Percentiles rank a stretch among this genome's conserved stretches.
Evolutionary conservation across 2,888 invertebrate genomes (phyloP).

Genomic region (Epirrhoe alternata): DNA sequence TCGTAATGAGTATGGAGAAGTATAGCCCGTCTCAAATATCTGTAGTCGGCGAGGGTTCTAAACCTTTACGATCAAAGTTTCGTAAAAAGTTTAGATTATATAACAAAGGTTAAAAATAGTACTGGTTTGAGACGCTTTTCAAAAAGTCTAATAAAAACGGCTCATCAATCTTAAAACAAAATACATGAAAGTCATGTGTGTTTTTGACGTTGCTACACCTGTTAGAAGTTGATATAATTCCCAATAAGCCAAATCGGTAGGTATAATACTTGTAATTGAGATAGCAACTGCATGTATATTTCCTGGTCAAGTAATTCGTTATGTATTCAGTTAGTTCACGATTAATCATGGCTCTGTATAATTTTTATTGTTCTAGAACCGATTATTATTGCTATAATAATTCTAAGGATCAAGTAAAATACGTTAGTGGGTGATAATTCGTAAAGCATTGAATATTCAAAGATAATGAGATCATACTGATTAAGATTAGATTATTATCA

Average conservation of each 20-base stretch:
- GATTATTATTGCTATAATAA: slow-evolving; percentile 13
- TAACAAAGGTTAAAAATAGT: too few relatives aligned
- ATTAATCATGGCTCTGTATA: slow-evolving; percentile 34
- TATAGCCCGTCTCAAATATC: too few relatives aligned
- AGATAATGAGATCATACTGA: not conserved
- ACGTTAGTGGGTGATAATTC: slow-evolving; percentile 2
- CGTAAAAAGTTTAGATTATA: too few relatives aligned
- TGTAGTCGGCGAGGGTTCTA: too few relatives aligned
- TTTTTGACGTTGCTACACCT: too few relatives aligned
- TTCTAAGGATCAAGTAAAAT: slow-evolving; percentile 13
- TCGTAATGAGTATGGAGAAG: too few relatives aligned
- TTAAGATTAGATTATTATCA: too few relatives aligned
- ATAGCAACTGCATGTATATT: slow-evolving; percentile 20
- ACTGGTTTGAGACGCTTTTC: too few relatives aligned
- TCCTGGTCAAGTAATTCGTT: slow-evolving; percentile 24
- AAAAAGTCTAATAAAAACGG: too few relatives aligned
- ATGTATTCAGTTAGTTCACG: slow-evolving; percentile 24
- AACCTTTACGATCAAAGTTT: too few relatives aligned
- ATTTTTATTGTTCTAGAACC: slow-evolving; percentile 29
- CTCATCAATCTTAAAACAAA: too few relatives aligned
- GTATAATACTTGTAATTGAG: not conserved
- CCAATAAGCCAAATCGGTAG: not conserved
- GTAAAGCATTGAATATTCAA: slow-evolving; percentile 15
- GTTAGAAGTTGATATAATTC: not conserved
- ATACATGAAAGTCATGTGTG: too few relatives aligned